Conservation (phyloP, 2,888 invertebrate genomes). For the Diabrotica balteata region DNA sequence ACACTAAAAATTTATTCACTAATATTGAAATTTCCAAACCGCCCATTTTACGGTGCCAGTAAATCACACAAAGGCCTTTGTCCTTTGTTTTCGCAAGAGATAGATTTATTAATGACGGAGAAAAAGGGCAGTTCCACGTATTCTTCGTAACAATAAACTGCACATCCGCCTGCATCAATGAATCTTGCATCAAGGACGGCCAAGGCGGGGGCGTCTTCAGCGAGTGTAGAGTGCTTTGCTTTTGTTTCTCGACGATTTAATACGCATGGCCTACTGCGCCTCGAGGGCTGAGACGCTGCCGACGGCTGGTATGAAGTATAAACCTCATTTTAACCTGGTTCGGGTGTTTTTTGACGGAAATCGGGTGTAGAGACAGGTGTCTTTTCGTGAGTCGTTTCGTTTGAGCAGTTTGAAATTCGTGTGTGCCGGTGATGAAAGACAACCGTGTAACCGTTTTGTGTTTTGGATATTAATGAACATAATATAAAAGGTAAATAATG, state of each 20-base stretch:
- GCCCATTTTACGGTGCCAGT: no score
- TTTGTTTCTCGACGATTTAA: constrained; percentile 21
- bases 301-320: neutral
- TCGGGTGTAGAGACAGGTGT: constrained; percentile 4
- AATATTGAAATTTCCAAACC: no score
- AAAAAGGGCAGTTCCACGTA: neutral
- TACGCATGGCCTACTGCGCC: constrained; percentile 24
- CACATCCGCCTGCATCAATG: constrained; percentile 40
- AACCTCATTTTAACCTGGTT: neutral
- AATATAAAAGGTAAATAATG: no score
- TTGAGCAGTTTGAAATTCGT: constrained; percentile 5
- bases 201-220: constrained; percentile 42
- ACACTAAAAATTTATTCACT: no score
- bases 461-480: no score
- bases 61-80: neutral
- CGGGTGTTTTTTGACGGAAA: constrained; percentile 11
- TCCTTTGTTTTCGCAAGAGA: neutral
- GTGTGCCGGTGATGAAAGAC: neutral
- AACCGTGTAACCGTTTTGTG: neutral
- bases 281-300: constrained; percentile 16
- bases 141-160: constrained; percentile 16
- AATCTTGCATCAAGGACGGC: constrained; percentile 40
- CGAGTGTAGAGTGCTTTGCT: constrained; percentile 24
- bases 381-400: neutral
- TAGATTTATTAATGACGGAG: neutral